These are phyloP conservation scores for Recurvirostra avosetta DNA, from an alignment of 2,113 vertebrate genomes.

Conservation along the genomic window DNA sequence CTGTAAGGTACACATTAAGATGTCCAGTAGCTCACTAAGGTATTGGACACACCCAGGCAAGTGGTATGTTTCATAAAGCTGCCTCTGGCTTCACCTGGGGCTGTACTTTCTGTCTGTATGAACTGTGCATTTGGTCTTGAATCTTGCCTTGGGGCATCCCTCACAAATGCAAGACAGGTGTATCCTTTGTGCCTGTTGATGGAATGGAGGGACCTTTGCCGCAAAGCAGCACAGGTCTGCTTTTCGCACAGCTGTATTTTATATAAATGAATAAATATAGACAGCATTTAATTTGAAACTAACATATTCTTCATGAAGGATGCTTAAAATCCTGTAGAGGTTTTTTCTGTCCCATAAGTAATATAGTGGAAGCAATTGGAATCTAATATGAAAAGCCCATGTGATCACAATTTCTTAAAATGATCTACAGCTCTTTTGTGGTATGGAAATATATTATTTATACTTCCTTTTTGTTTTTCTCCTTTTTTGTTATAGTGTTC, in stretches of 20 bases:
- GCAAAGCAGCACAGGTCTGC: neutral
- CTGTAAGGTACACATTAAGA: neutral
- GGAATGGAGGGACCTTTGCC: neutral
- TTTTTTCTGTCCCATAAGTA: neutral
- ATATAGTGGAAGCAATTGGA: neutral
- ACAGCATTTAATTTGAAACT: neutral
- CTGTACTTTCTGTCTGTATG: neutral
- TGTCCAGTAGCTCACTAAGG: neutral
- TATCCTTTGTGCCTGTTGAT: neutral
- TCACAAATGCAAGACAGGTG: neutral
- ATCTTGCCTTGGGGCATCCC: neutral
- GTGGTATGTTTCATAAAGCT: neutral
- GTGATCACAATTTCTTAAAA: neutral
- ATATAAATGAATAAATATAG: neutral
- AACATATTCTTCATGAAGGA: neutral
- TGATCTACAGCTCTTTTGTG: neutral
- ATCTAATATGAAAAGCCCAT: neutral
- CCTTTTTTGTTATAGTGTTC: neutral
- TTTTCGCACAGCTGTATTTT: neutral
- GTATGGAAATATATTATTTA: neutral
- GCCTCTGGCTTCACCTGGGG: neutral
- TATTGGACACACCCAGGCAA: neutral
- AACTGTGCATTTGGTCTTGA: neutral
- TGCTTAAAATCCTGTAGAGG: neutral
- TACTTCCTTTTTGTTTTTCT: neutral